Base-by-base conservation (phyloP, 2,797 vertebrate genomes). In the Hypotaenidia philippensis region DNA sequence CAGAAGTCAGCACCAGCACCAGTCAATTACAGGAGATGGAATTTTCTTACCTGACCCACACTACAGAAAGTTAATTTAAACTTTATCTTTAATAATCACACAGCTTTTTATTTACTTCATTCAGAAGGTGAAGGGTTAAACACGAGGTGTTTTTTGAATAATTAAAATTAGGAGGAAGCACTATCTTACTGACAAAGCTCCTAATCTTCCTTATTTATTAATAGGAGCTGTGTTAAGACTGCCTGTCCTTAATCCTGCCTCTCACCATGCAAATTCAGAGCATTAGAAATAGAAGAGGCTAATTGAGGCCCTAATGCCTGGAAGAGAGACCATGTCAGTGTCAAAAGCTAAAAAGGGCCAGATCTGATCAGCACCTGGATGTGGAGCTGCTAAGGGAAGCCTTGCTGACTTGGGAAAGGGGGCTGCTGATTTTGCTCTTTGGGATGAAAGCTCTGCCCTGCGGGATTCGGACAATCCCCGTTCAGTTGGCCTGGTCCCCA, bases 181-280 rank as follows among this genome's bases (percentile, higher is more conserved):
- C 91, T 94, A n/a, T 90, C 81, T 92, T 57, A 92, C 83, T 94
- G 92, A 97, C 96, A 97, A 97, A 96, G 88, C 85, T 90, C 50
- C 89, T 98, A 97, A 97, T 97, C 96, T 96, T 94, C 89, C 84
- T 89, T 96, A 96, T 94, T 97, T 97, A 97, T 97, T 97, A 97
- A 97, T 94, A 96, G 95, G 87, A 93, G 84, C 74, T 80, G 65
- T 2, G 11, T 94, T 95, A 97, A 96, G 88, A 93, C 91, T 89
- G 91, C 70, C 91, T 93, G 94, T 95, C 92, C 97, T 97, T 97
- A 97, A 97, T 97, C 93, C 95, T 10, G 1, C 81, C 80, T 93
- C 89, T 97, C 65, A 52, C 84, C 88, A 83, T 81, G 83, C 52
- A 96, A 92, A 96, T 86, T 66, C 71, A 76, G 92, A 93, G 82